phyloP scores from a whole-genome alignment of 2,797 vertebrate genomes.

The Distichodus sexfasciatus region DNA sequence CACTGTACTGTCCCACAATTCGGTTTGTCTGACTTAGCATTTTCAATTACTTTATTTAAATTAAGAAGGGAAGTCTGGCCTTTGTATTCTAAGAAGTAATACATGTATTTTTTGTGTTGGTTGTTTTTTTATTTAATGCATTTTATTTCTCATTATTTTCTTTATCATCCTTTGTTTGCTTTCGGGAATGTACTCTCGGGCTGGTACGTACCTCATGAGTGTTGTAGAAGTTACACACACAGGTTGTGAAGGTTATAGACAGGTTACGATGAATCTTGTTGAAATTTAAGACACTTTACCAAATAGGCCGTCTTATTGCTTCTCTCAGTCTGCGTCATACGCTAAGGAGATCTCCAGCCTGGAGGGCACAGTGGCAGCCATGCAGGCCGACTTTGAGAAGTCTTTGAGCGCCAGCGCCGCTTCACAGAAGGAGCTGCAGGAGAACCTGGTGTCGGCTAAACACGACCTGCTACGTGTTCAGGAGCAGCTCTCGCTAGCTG shows the following conservation, averaged over 20 bases:
- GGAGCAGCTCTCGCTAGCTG: conserved; percentile 87
- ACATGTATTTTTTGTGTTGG: background rate
- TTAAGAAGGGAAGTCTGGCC: no score
- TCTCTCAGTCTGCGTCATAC: conserved; percentile 64
- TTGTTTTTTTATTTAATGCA: background rate
- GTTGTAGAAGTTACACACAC: background rate
- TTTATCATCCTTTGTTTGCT: conserved; percentile 54
- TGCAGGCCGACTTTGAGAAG: conserved; percentile 88
- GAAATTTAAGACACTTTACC: background rate
- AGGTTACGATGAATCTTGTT: background rate
- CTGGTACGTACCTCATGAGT: conserved; percentile 58
- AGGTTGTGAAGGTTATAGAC: background rate
- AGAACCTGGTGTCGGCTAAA: conserved; percentile 84
- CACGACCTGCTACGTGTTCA: conserved; percentile 89
- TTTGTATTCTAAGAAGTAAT: no score
- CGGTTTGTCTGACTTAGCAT: no score
- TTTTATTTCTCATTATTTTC: conserved; percentile 30
- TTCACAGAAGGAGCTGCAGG: conserved; percentile 86
- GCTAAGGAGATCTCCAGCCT: conserved; percentile 81
- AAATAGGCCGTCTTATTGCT: background rate
- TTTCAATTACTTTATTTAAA: no score
- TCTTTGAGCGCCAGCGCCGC: conserved; percentile 77
- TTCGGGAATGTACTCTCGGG: conserved; percentile 50
- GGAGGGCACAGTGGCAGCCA: conserved; percentile 83
- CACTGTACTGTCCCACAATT: no score